Evolutionary conservation across 2,888 invertebrate genomes (phyloP).

Genomic region (Iphiclides podalirius): DNA sequence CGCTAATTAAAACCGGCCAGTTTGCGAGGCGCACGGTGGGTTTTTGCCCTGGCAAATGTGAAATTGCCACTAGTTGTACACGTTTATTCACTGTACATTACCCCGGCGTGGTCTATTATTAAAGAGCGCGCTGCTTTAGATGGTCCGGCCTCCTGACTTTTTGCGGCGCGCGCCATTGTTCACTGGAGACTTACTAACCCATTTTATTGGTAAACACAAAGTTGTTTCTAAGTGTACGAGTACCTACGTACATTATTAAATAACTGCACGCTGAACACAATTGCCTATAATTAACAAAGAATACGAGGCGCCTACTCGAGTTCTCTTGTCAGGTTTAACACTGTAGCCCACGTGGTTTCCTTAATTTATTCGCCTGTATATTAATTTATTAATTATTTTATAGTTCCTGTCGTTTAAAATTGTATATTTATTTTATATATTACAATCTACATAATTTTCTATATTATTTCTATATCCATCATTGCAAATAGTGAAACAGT

Average conservation of each 20-base stretch:
- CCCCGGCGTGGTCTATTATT: constrained; percentile 7
- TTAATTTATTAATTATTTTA: no score
- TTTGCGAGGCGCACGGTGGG: not conserved
- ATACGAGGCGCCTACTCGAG: no score
- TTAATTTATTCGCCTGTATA: no score
- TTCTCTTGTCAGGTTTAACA: no score
- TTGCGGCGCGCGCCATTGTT: constrained; percentile 3
- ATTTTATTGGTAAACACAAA: constrained; percentile 4
- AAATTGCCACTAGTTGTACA: constrained; percentile 15
- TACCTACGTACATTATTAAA: not conserved
- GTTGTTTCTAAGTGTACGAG: not conserved
- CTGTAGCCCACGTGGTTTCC: no score
- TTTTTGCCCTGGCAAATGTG: constrained; percentile 13
- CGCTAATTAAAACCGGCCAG: constrained; percentile 18
- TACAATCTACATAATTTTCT: no score
- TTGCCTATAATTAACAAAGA: no score
- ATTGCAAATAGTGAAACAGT: no score
- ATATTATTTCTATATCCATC: no score
- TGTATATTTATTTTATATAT: no score
- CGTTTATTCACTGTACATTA: constrained; percentile 4
- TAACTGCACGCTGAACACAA: not conserved
- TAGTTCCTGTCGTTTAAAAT: no score
- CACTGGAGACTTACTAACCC: constrained; percentile 5
- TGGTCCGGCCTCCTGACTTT: constrained; percentile 1
- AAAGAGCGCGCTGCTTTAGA: constrained; percentile 4